Evolutionary conservation across 1,140 invertebrate genomes (phyloP), one percentile per base, ranked within the genome.

Genomic region (Aleiodes sp.): DNA sequence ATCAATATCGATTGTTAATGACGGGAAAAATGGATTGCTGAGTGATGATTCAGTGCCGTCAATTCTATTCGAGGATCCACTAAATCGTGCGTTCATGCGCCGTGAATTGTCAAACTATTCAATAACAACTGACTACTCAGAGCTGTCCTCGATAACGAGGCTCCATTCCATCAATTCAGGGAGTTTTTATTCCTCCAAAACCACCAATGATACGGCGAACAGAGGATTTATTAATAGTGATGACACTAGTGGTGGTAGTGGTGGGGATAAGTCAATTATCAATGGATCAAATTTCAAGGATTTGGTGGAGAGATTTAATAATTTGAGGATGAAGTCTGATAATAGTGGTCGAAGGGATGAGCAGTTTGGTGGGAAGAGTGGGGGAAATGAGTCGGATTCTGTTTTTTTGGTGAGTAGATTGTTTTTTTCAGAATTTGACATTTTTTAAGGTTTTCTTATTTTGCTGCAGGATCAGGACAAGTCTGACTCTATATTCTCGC

Each of bases 381-480:
- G 29, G 28, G 26, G 10, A 70, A 46, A 61, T 52, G 35, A 76
- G 12, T 57, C 67, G 12, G 77, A 80, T 70, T 78, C 79, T 63
- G 79, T 79, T n/a, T 83, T 80, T 37, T 10, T 63, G 68, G 80
- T 83, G 74, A 80, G 76, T 73, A 60, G 56, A 12, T 57, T 41
- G 61, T 56, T 52, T 35, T 7, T 64, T 67, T 24, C n/a, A 29
- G 16, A 14, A 37, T 46, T 37, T 9, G 33, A n/a, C n/a, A 14
- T 24, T 57, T 14, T 43, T 69, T n/a, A 56, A n/a, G n/a, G n/a
- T 68, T 52, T 12, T 64, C 61, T 31, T 68, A 61, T 26, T 26
- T 26, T 59, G 3, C 21, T 67, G 65, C 65, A 12, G 68, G 19
- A 35, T n/a, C n/a, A n/a, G n/a, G n/a, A n/a, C n/a, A n/a, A n/a